Conservation (phyloP, 2,113 vertebrate genomes). For the Poecile atricapillus region DNA sequence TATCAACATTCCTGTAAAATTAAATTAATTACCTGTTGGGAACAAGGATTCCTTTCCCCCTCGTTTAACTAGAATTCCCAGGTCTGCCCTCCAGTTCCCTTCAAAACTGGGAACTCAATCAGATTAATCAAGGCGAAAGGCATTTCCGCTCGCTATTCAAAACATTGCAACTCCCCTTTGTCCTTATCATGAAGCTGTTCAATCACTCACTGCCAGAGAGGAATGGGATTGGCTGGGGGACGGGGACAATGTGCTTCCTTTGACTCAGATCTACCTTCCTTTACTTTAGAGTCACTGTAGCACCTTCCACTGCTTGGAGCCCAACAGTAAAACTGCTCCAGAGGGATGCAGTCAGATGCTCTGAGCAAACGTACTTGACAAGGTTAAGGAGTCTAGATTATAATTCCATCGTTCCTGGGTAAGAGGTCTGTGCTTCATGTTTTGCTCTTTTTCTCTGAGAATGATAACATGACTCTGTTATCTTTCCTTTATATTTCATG, state of each 20-base stretch:
- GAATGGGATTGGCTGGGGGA: background rate
- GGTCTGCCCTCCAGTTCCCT: constrained; percentile 5
- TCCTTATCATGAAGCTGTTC: constrained; percentile 5
- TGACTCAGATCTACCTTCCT: background rate
- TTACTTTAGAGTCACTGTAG: background rate
- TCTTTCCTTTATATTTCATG: background rate
- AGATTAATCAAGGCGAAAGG: constrained; percentile 52
- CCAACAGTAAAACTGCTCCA: background rate
- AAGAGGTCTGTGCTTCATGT: background rate
- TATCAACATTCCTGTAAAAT: constrained; percentile 46
- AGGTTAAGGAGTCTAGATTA: background rate
- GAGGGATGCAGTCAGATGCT: background rate
- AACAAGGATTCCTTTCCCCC: constrained; percentile 38
- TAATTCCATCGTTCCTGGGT: background rate
- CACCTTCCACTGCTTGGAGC: background rate
- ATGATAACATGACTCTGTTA: background rate
- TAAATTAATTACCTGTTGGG: constrained; percentile 59
- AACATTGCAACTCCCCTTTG: constrained; percentile 16
- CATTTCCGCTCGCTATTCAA: constrained; percentile 43
- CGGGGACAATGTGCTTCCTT: background rate
- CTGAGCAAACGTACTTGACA: background rate
- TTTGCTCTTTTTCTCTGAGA: background rate
- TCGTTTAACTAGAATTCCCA: background rate
- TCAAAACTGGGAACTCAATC: background rate
- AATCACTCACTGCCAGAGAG: background rate